A percentile compares a stretch with the other conserved stretches of the same genome.
phyloP scores from a whole-genome alignment of 2,797 vertebrate species.

The Scolopax bukidnonensis region DNA sequence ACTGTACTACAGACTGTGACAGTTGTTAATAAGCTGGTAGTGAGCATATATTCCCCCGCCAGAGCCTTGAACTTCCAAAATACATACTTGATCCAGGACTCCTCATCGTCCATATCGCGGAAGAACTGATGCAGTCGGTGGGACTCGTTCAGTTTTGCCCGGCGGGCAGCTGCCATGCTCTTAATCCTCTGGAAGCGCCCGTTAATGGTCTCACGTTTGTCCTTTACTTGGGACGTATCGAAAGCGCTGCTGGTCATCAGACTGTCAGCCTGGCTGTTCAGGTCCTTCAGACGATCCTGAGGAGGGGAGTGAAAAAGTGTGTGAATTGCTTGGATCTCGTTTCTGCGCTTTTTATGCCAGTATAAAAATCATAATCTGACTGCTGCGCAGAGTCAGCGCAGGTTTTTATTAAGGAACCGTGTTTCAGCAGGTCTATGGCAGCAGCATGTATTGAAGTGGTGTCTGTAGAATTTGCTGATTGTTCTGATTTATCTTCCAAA shows the following conservation, averaged over 20 bases:
- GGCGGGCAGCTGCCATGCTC: conserved; percentile 89
- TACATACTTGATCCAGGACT: conserved; percentile 98
- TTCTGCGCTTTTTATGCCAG: neutral
- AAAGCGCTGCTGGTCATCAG: conserved; percentile 96
- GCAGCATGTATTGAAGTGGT: neutral
- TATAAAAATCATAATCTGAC: neutral
- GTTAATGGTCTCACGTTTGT: conserved; percentile 93
- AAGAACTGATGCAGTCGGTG: conserved; percentile 99
- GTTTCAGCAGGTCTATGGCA: neutral
- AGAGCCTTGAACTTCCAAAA: neutral
- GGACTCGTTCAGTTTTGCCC: conserved; percentile 92
- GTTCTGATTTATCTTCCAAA: neutral
- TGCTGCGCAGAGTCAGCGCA: neutral
- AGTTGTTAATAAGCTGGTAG: neutral
- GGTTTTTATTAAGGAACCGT: neutral
- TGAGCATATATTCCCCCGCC: fast-evolving
- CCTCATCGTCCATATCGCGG: conserved; percentile 97
- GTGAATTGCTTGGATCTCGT: neutral
- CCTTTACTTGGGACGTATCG: conserved; percentile 94
- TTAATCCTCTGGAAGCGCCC: conserved; percentile 93
- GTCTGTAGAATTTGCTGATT: neutral
- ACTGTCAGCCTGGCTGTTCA: conserved; percentile 96
- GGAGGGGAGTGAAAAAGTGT: fast-evolving
- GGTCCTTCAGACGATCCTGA: conserved; percentile 96
- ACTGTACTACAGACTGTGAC: neutral